phyloP scores from a whole-genome alignment of 2,113 vertebrate species.

The Zeus faber region DNA sequence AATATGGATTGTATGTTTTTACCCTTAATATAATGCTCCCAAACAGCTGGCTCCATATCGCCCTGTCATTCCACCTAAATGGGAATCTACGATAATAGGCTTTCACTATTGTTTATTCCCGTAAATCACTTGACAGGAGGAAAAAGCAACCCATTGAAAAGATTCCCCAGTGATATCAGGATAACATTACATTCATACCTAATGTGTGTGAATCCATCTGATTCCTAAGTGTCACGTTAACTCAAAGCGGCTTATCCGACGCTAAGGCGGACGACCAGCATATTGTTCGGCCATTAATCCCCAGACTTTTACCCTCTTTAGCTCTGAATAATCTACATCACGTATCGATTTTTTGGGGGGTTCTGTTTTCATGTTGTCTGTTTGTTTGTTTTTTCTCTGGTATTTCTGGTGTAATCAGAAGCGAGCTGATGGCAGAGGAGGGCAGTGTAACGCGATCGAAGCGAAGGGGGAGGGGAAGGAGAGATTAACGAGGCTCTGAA shows the following conservation, averaged over 20 bases:
- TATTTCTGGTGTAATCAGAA: conserved; percentile 15
- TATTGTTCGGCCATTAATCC: conserved; percentile 1
- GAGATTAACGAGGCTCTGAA: conserved; percentile 34
- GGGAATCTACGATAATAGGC: conserved; percentile 60
- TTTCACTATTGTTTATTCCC: conserved; percentile 48
- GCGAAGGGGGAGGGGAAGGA: conserved; percentile 1
- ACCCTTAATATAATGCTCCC: conserved; percentile 34
- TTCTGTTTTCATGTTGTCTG: no score
- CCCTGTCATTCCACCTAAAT: conserved; percentile 51
- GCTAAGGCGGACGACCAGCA: no score
- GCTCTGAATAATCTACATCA: no score
- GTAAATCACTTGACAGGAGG: conserved; percentile 48
- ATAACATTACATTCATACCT: conserved; percentile 31
- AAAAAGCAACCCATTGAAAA: conserved; percentile 47
- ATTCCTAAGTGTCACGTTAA: conserved; percentile 42
- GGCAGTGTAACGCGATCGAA: conserved; percentile 5
- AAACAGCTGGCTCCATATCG: conserved; percentile 53
- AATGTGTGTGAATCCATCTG: conserved; percentile 10
- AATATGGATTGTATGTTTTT: conserved; percentile 43
- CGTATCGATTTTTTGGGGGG: no score
- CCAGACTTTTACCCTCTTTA: no score
- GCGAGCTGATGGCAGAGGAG: conserved; percentile 26
- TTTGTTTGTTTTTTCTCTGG: no score
- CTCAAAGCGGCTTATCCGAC: no score
- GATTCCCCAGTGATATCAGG: conserved; percentile 18